phyloP scores from a whole-genome alignment of 2,113 vertebrate genomes.

The Pachypanchax playfairii region DNA sequence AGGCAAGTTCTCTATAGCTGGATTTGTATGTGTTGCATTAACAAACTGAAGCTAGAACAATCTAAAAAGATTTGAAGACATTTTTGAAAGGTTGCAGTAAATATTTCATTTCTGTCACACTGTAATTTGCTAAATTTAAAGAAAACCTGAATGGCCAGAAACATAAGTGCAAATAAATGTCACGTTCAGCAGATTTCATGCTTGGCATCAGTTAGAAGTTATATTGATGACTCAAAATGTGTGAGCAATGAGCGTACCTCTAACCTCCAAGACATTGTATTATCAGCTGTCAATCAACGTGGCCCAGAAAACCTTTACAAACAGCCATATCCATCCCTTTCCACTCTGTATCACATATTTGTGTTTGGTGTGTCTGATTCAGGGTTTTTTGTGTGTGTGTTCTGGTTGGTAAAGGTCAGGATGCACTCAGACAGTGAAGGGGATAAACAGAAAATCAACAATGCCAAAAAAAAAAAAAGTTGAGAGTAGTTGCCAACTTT shows the following conservation, averaged over 20 bases:
- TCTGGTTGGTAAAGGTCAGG: slow-evolving; percentile 73
- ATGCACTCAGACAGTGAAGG: slow-evolving; percentile 60
- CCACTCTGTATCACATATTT: slow-evolving; percentile 34
- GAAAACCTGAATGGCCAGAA: slow-evolving; percentile 3
- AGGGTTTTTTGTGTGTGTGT: slow-evolving; percentile 32
- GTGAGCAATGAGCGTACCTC: neutral
- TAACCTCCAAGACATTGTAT: slow-evolving; percentile 18
- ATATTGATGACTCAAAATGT: slow-evolving; percentile 6
- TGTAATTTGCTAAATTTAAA: neutral
- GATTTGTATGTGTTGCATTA: slow-evolving; percentile 13
- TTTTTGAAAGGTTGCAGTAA: slow-evolving; percentile 1
- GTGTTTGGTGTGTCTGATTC: slow-evolving; percentile 16
- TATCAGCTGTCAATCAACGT: slow-evolving; percentile 23
- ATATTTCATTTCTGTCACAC: slow-evolving; percentile 1
- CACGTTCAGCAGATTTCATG: neutral
- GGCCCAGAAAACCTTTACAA: slow-evolving; percentile 67
- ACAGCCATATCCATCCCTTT: slow-evolving; percentile 57
- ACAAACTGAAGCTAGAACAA: neutral
- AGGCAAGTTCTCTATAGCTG: slow-evolving; percentile 23
- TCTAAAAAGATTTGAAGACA: neutral
- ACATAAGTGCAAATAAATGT: slow-evolving; percentile 10
- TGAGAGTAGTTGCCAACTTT: slow-evolving; percentile 16
- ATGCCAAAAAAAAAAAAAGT: slow-evolving; percentile 51
- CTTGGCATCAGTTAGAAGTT: neutral
- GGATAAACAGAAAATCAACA: slow-evolving; percentile 74